Evolutionary conservation across 2,797 vertebrate genomes (phyloP).

Genomic region (Enteromius afrohamiltoni): DNA sequence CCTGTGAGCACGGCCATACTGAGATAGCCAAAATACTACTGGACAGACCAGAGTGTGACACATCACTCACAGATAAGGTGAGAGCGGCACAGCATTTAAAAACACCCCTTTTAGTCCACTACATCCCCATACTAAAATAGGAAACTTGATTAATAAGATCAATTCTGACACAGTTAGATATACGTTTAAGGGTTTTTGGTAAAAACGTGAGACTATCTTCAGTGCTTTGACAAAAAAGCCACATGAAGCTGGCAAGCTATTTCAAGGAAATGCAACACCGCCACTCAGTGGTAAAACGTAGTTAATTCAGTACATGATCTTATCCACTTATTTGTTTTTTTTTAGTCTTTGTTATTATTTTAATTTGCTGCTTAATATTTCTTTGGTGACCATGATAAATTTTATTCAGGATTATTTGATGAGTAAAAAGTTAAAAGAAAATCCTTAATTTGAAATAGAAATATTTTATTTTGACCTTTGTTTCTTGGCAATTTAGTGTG

Average conservation of each 20-base stretch:
- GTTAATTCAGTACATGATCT: background rate
- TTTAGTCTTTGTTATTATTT: too few species aligned
- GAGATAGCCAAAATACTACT: slow-evolving; percentile 87
- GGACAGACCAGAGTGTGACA: slow-evolving; percentile 83
- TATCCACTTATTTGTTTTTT: too few species aligned
- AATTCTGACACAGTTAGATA: background rate
- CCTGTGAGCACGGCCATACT: slow-evolving; percentile 85
- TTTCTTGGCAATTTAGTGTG: too few species aligned
- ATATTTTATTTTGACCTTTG: too few species aligned
- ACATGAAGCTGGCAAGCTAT: background rate
- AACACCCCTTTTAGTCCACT: background rate
- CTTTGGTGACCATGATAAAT: background rate
- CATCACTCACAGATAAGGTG: slow-evolving; percentile 86
- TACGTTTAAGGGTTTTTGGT: background rate
- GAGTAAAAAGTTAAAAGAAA: background rate
- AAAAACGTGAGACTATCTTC: background rate
- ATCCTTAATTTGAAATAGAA: background rate
- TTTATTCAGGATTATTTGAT: background rate
- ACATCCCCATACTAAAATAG: background rate
- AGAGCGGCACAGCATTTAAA: background rate
- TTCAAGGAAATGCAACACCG: slow-evolving; percentile 19
- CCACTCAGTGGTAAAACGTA: slow-evolving; percentile 5
- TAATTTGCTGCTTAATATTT: background rate
- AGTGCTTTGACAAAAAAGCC: background rate
- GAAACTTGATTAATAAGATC: background rate